Evolutionary conservation across 2,888 invertebrate species (phyloP), one percentile per base, ranked within the genome.

Genomic region (Antitype chi): DNA sequence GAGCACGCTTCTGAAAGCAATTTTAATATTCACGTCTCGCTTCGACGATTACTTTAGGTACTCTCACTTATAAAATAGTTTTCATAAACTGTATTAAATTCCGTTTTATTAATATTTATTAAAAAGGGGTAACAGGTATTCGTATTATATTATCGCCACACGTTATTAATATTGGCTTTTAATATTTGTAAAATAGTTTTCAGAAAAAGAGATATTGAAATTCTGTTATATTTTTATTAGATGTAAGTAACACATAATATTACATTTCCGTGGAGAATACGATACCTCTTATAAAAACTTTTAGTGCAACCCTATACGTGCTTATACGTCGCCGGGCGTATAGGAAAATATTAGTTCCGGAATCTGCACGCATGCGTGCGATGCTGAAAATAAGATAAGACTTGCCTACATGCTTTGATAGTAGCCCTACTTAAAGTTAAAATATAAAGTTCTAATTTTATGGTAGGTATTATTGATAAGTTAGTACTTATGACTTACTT

Each of bases 11-110:
- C 55, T 15, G 23, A 17, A 9, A 70, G 38, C 38, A 23, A 59
- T 64, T 60, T 78, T 78, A 72, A 78, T 66, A 78, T 78, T 78
- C 71, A 47, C 43, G 64, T 32, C 66, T 78, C 32, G 57, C 32
- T 53, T 47, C 23, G 53, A 73, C 59, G 59, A 53, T 78, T 78
- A 60, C 28, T 64, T 64, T 43, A n/a, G 0, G 6, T 52, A 59
- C 17, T 53, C 64, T 23, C 9, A 32, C 43, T 78, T 59, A 15
- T 64, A 64, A 32, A 66, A 78, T 66, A 78, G 64, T 78, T 72
- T 52, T 17, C 43, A 23, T 28, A 52, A 62, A 49, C 57, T 57
- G 4, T 28, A 52, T 71, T 7, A 70, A 57, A 71, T 43, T 28
- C 11, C 6, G 8, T 63, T 76, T 70, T 17, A 17, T 55, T 62